A percentile compares a stretch with the other conserved stretches of the same genome.
These are phyloP conservation scores for Microcebus lehilahytsara DNA, from an alignment of 2,113 vertebrate genomes.

Conservation along the genomic window DNA sequence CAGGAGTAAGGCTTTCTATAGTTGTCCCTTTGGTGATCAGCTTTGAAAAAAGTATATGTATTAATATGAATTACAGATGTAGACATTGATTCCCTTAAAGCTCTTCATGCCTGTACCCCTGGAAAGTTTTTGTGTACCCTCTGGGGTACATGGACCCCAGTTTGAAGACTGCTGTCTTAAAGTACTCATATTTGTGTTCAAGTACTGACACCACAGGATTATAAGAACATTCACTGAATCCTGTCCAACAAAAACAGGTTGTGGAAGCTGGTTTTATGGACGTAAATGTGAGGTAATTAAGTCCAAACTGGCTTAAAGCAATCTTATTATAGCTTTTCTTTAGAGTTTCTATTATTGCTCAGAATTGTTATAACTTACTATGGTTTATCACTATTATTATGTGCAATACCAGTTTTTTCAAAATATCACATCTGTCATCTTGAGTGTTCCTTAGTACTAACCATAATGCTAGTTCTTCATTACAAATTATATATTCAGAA, in stretches of 20 bases:
- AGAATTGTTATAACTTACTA: constrained; percentile 65
- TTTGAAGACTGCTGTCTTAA: constrained; percentile 50
- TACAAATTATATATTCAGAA: constrained; percentile 25
- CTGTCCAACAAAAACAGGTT: constrained; percentile 74
- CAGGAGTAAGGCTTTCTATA: not conserved
- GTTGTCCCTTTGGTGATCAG: not conserved
- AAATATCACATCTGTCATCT: constrained; percentile 58
- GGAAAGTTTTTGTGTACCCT: not conserved
- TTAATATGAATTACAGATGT: not conserved
- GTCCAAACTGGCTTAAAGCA: constrained; percentile 63
- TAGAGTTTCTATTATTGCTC: constrained; percentile 71
- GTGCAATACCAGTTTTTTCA: constrained; percentile 45
- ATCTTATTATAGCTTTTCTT: constrained; percentile 68
- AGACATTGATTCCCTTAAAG: not conserved
- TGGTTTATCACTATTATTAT: constrained; percentile 66
- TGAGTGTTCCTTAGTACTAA: constrained; percentile 61
- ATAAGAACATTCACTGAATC: constrained; percentile 65
- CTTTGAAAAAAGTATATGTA: not conserved
- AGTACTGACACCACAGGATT: constrained; percentile 61
- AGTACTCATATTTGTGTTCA: constrained; percentile 58
- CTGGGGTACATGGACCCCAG: not conserved
- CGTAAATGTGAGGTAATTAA: constrained; percentile 71
- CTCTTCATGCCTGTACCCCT: not conserved
- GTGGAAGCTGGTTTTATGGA: constrained; percentile 78
- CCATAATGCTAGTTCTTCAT: constrained; percentile 40